Evolutionary conservation across 2,888 invertebrate species (phyloP).

Genomic region (Drosophila parthenogenetica): DNA sequence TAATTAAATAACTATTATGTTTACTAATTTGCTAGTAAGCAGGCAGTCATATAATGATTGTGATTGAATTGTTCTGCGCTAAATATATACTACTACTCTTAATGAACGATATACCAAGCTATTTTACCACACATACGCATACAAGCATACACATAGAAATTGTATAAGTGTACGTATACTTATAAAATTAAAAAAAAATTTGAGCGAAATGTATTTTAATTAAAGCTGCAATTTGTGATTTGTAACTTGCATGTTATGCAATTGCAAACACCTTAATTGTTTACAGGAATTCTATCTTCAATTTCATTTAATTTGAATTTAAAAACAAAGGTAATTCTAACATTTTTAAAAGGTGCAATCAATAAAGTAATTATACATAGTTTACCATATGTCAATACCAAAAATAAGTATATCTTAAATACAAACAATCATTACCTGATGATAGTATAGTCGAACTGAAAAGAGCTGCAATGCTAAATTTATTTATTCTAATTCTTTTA

Average conservation of each 20-base stretch:
- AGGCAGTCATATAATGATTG: no score
- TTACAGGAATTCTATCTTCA: constrained; percentile 12
- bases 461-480: no score
- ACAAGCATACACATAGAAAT: neutral
- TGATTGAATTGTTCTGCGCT: no score
- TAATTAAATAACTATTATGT: no score
- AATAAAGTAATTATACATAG: constrained; percentile 9
- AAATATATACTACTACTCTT: no score
- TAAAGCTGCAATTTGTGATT: constrained; percentile 2
- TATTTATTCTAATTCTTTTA: no score
- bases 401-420: neutral
- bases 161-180: neutral
- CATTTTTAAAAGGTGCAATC: constrained; percentile 22
- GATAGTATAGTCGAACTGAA: no score
- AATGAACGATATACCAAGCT: neutral
- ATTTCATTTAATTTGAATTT: constrained; percentile 5
- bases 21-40: no score
- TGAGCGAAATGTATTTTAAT: constrained; percentile 3
- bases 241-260: constrained; percentile 4
- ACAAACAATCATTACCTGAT: no score
- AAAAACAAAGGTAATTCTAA: neutral
- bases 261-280: neutral
- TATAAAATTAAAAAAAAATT: neutral
- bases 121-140: neutral
- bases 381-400: neutral